phyloP scores from a whole-genome alignment of 2,113 vertebrate species.

The Neolamprologus falcicula region DNA sequence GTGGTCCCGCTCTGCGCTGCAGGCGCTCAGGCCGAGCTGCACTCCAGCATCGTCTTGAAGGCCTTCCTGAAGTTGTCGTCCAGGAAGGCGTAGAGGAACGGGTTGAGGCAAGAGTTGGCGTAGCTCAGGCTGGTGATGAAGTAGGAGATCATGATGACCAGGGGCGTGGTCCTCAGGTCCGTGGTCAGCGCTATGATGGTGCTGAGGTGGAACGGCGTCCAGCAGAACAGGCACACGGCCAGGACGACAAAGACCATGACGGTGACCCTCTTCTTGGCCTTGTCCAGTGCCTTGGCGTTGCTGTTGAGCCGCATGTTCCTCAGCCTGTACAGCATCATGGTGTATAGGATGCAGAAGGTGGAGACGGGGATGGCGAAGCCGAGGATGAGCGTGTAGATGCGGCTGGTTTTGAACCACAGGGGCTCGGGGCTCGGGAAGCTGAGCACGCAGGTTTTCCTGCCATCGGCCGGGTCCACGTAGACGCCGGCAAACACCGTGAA shows the following conservation, averaged over 20 bases:
- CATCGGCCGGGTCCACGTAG: slow-evolving; percentile 63
- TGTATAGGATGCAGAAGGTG: slow-evolving; percentile 82
- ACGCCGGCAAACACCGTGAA: slow-evolving; percentile 82
- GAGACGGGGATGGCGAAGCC: slow-evolving; percentile 85
- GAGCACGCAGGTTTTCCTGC: slow-evolving; percentile 81
- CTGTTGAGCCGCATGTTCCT: slow-evolving; percentile 80
- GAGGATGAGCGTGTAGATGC: slow-evolving; percentile 82
- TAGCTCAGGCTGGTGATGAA: slow-evolving; percentile 89
- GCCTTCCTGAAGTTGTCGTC: slow-evolving; percentile 85
- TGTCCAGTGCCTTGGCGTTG: slow-evolving; percentile 83
- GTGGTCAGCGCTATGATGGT: slow-evolving; percentile 84
- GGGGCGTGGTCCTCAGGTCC: slow-evolving; percentile 79
- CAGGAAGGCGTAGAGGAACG: slow-evolving; percentile 85
- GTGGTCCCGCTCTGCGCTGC: neutral
- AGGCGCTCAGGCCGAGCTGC: slow-evolving; percentile 67
- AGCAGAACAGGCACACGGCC: slow-evolving; percentile 85
- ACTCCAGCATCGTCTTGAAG: slow-evolving; percentile 78
- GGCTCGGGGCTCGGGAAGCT: slow-evolving; percentile 82
- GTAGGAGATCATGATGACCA: slow-evolving; percentile 82
- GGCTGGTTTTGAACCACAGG: slow-evolving; percentile 84
- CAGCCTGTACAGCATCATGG: slow-evolving; percentile 81
- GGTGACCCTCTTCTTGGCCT: slow-evolving; percentile 86
- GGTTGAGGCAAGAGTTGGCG: slow-evolving; percentile 86
- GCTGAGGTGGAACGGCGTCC: slow-evolving; percentile 88
- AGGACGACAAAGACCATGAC: slow-evolving; percentile 86